Conservation (phyloP, 1,140 invertebrate genomes). For the Bursaphelenchus mucronatus region DNA sequence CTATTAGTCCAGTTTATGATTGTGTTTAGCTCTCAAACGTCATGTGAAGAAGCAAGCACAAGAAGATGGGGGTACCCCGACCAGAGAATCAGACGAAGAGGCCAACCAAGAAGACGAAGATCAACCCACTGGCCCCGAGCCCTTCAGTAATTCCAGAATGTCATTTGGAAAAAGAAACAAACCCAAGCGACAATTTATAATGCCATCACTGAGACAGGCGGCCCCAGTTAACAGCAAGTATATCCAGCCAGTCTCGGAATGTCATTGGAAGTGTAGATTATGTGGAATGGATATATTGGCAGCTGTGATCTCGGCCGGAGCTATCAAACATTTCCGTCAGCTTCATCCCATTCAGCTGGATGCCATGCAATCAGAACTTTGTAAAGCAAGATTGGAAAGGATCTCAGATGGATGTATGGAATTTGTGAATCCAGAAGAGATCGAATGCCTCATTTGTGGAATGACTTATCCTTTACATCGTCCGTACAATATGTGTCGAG, state of each 20-base stretch:
- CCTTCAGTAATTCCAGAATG: conserved; percentile 56
- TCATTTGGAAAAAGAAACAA: conserved; percentile 49
- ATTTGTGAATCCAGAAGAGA: conserved; percentile 37
- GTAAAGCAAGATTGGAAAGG: conserved; percentile 42
- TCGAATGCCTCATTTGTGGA: conserved; percentile 51
- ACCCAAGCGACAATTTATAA: conserved; percentile 52
- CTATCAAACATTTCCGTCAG: conserved; percentile 46
- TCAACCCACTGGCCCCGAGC: conserved; percentile 29
- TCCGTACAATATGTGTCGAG: conserved; percentile 56
- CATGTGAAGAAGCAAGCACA: conserved; percentile 2
- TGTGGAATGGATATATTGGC: conserved; percentile 49
- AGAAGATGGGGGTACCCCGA: conserved; percentile 26
- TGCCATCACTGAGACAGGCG: conserved; percentile 54
- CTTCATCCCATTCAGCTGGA: conserved; percentile 38
- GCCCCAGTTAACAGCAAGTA: conserved; percentile 42
- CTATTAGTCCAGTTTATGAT: conserved; percentile 1
- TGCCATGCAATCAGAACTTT: conserved; percentile 37
- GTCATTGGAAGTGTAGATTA: conserved; percentile 52
- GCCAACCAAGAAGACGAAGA: conserved; percentile 21
- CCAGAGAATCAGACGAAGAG: conserved; percentile 33
- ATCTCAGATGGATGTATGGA: conserved; percentile 54
- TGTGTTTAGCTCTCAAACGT: conserved; percentile 15
- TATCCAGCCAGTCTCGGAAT: conserved; percentile 45
- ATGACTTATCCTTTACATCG: conserved; percentile 48
- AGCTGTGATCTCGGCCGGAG: conserved; percentile 56